Base-by-base conservation (phyloP, 2,113 vertebrate species). In the Heloderma charlesbogerti region DNA sequence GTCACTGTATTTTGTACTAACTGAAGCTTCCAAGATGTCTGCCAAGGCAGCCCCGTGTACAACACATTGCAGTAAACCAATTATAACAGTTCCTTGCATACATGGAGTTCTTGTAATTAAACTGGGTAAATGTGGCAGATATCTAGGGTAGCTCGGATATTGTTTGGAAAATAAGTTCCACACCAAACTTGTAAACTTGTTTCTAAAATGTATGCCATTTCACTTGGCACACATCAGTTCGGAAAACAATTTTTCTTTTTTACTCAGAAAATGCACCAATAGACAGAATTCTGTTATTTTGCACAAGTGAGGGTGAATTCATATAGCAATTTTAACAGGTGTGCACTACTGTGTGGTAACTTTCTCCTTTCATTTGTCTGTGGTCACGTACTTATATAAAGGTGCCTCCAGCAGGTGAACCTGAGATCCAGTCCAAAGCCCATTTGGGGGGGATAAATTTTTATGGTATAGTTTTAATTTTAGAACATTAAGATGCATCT, bases 121-220 rank as follows among this genome's bases (percentile, higher is more conserved):
- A 6, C 1, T 66, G 8, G 22, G 16, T 71, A 54, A 69, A 34
- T 67, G 45, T 5, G 78, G 1, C 31, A 16, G 85, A 3, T 51
- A 63, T 54, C 1, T 6, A 0, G 2, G 54, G 12, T n/a, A 2
- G n/a, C 1, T 60, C 63, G 1, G 34, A 8, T 0, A 0, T 0
- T 9, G 34, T 54, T 91, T 60, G 0, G 1, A 10, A 87, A 40
- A 34, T 0, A 6, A 31, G 3, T 2, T 63, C 31, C 74, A 10
- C 85, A 86, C 60, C 84, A 77, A 40, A 22, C 27, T 12, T 0
- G 34, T 4, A 25, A 81, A 10, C 51, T 0, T 34, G 18, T 51
- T 75, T 63, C 60, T 43, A 22, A 71, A 0, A 0, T 10, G 0
- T 1, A 18, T 0, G 0, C 0, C 0, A 43, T 20, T 8, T 63